Conservation (phyloP, 2,797 vertebrate genomes). For the Phrynocephalus forsythii region DNA sequence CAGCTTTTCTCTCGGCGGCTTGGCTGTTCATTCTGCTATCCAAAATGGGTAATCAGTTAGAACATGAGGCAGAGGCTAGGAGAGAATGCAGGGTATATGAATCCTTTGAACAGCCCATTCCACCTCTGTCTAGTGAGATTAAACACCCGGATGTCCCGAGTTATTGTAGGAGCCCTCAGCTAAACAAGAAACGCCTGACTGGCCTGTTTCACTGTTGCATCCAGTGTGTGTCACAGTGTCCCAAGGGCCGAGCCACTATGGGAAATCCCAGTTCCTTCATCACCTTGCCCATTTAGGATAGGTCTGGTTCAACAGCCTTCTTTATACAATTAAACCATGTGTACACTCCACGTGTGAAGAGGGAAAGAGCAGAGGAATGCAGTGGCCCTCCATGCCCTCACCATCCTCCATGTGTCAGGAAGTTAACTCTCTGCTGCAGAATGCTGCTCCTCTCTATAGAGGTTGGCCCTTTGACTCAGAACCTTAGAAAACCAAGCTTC, state of each 20-base stretch:
- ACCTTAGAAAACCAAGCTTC: no score
- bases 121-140: background rate
- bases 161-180: background rate
- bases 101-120: background rate
- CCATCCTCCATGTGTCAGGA: background rate
- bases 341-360: background rate
- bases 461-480: no score
- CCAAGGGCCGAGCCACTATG: background rate
- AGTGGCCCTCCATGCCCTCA: background rate
- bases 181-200: background rate
- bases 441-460: no score
- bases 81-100: slow-evolving; percentile 6
- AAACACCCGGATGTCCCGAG: background rate
- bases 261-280: background rate
- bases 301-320: background rate
- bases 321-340: background rate
- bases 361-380: background rate
- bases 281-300: background rate
- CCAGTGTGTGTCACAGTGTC: background rate
- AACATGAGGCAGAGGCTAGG: background rate
- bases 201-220: fast-evolving
- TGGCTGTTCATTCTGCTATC: background rate
- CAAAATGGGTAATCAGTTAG: slow-evolving; percentile 24
- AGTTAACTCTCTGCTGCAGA: background rate
- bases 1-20: background rate